These are phyloP conservation scores for Ispidina picta DNA, from an alignment of 2,797 vertebrate genomes.

Conservation along the genomic window DNA sequence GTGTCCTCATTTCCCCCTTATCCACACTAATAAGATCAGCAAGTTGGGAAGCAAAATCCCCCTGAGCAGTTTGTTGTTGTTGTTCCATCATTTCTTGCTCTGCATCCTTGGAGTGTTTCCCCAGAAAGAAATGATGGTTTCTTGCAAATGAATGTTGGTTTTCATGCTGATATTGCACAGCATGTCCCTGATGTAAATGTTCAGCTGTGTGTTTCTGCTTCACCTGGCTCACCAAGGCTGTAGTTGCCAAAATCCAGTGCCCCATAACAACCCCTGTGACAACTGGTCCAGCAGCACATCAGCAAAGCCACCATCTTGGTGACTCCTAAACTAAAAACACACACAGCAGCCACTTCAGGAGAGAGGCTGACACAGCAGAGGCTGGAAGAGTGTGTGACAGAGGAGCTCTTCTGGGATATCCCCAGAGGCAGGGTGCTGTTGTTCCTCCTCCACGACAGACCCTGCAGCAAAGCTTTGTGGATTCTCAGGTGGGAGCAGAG, in stretches of 20 bases:
- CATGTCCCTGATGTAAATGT: not conserved
- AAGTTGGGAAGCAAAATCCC: not conserved
- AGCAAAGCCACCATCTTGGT: not conserved
- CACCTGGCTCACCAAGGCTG: not conserved
- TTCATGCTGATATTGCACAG: not conserved
- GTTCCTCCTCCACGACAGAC: not conserved
- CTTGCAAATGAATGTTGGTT: conserved; percentile 13
- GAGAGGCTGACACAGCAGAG: not conserved
- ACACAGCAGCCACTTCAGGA: not conserved
- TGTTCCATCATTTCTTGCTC: not conserved
- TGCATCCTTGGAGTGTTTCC: not conserved
- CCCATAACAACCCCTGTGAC: not conserved
- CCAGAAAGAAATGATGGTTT: not conserved
- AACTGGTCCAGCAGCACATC: not conserved
- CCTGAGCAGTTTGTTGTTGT: not conserved
- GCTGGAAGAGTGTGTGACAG: not conserved
- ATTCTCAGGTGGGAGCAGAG: not conserved
- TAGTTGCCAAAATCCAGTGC: not conserved
- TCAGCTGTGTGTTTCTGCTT: not conserved
- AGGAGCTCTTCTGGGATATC: not conserved
- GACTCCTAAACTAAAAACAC: not conserved
- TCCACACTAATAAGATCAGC: not conserved
- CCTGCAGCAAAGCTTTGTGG: not conserved
- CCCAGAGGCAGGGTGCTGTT: not conserved
- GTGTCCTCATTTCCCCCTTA: not conserved